A percentile compares a stretch with the other conserved stretches of the same genome.
These are phyloP conservation scores for Tinea pellionella DNA, from an alignment of 2,888 invertebrate genomes.

Conservation along the genomic window DNA sequence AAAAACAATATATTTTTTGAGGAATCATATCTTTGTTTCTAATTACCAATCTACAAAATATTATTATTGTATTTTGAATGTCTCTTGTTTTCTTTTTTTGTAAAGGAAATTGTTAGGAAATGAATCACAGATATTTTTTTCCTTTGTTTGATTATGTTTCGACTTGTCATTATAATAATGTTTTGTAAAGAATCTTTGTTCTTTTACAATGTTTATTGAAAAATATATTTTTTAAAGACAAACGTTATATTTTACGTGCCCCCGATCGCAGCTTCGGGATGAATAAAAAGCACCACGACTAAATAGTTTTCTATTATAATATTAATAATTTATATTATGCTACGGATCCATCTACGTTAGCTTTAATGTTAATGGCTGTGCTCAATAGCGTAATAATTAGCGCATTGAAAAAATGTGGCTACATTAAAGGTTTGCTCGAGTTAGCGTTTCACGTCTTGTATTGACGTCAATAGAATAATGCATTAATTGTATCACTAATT, in stretches of 20 bases:
- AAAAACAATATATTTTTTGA: too few species aligned
- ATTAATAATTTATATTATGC: too few species aligned
- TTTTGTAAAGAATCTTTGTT: background rate
- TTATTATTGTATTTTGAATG: background rate
- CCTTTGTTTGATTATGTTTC: slow-evolving; percentile 8
- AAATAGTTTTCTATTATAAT: too few species aligned
- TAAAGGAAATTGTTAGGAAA: slow-evolving; percentile 10
- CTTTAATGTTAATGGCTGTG: too few species aligned
- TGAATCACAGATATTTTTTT: slow-evolving; percentile 3
- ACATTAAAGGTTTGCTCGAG: too few species aligned
- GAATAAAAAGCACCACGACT: too few species aligned
- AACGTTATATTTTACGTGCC: background rate
- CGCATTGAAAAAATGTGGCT: too few species aligned
- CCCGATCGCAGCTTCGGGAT: background rate
- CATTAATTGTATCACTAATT: too few species aligned
- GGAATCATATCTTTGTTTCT: background rate
- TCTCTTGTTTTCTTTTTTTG: background rate
- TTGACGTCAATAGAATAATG: too few species aligned
- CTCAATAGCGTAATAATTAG: too few species aligned
- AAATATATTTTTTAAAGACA: background rate
- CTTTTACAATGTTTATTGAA: background rate
- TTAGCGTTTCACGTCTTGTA: too few species aligned
- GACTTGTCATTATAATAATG: slow-evolving; percentile 1
- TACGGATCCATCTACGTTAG: too few species aligned
- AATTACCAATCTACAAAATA: background rate